phyloP scores from a whole-genome alignment of 1,140 invertebrate genomes.

The Nasonia vitripennis region DNA sequence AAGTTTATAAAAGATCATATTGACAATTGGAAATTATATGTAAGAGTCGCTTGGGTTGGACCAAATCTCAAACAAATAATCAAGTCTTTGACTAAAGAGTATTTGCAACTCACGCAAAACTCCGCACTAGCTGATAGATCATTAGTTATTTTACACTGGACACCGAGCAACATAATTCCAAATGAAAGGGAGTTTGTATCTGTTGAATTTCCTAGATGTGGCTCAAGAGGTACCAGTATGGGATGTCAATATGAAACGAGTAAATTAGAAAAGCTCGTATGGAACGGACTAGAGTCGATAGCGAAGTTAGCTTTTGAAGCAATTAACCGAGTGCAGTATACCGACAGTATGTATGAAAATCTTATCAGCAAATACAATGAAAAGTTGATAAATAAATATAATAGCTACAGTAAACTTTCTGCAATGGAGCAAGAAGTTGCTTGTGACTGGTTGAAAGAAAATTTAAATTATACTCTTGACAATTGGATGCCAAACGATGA shows the following conservation, averaged over 20 bases:
- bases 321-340: constrained; percentile 78
- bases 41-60: constrained; percentile 82
- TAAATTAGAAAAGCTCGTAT: constrained; percentile 81
- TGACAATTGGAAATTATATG: constrained; percentile 73
- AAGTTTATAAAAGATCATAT: constrained; percentile 77
- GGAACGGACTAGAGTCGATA: constrained; percentile 75
- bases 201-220: constrained; percentile 77
- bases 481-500: constrained; percentile 77
- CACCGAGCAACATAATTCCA: constrained; percentile 80
- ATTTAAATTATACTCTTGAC: constrained; percentile 73
- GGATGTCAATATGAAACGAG: constrained; percentile 81
- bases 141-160: constrained; percentile 81
- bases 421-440: constrained; percentile 76
- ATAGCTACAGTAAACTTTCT: constrained; percentile 52
- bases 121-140: constrained; percentile 66
- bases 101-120: constrained; percentile 52
- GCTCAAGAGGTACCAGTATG: constrained; percentile 63
- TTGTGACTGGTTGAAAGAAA: constrained; percentile 81
- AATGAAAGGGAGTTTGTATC: constrained; percentile 72
- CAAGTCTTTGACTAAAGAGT: constrained; percentile 69
- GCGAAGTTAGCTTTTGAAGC: constrained; percentile 77
- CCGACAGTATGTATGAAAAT: constrained; percentile 74
- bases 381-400: constrained; percentile 74
- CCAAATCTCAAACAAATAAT: constrained; percentile 74
- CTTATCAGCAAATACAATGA: constrained; percentile 76